These are phyloP conservation scores for Caenorhabditis imperialis DNA, from an alignment of 2,888 invertebrate species.

Conservation along the genomic window DNA sequence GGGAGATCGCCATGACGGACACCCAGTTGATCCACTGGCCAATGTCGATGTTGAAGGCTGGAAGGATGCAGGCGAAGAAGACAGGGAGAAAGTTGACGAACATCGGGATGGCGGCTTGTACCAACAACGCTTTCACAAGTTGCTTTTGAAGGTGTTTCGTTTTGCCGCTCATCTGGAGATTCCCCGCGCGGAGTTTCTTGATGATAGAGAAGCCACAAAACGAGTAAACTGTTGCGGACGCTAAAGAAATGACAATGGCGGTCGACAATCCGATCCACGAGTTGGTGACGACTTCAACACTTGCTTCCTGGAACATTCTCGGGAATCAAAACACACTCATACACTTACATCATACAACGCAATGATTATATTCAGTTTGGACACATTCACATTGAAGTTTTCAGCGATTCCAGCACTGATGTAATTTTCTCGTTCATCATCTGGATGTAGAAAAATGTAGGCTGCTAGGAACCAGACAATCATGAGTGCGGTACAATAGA, in stretches of 20 bases:
- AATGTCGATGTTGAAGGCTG: too few species aligned
- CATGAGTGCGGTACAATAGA: too few species aligned
- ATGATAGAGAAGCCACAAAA: background rate
- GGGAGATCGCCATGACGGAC: too few species aligned
- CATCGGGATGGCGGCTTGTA: slow-evolving; percentile 13
- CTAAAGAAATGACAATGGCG: background rate
- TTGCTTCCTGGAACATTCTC: too few species aligned
- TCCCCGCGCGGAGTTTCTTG: background rate
- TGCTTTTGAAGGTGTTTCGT: slow-evolving; percentile 5
- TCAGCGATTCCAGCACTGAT: background rate
- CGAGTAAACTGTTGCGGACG: background rate
- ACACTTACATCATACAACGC: background rate
- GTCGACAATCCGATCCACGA: background rate
- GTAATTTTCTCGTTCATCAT: background rate
- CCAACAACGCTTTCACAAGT: slow-evolving; percentile 2
- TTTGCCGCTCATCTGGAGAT: background rate
- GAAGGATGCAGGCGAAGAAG: too few species aligned
- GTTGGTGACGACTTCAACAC: background rate
- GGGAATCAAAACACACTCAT: too few species aligned
- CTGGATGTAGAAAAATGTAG: background rate
- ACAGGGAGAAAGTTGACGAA: background rate
- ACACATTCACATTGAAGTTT: background rate
- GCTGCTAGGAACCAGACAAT: background rate
- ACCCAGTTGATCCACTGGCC: too few species aligned
- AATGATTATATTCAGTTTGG: background rate